Base-by-base conservation (phyloP, 2,113 vertebrate species). In the Ailurus styani region DNA sequence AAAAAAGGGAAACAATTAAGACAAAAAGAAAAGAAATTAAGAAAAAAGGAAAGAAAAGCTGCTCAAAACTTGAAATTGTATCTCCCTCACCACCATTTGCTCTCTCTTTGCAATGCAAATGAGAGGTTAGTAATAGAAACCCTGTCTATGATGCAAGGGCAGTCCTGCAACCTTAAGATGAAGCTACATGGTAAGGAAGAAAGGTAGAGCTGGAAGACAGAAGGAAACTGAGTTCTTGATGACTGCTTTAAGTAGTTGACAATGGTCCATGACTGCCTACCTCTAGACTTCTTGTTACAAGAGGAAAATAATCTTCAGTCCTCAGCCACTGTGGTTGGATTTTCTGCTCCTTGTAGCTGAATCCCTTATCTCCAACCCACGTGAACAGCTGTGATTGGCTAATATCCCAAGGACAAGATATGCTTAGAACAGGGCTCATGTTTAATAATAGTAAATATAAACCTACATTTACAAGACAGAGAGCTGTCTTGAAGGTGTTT, bases 1-100 rank as follows among this genome's bases (percentile, higher is more conserved):
- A n/a, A 84, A 68, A 85, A 23, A 40, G 37, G 40, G 25, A 55
- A 89, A 93, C 93, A 93, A 95, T 72, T 84, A 93, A 86, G 47
- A n/a, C n/a, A n/a, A n/a, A 75, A 82, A 79, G 68, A 70, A 70
- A 91, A 86, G 55, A n/a, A n/a, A n/a, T n/a, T n/a, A n/a, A n/a
- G n/a, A n/a, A n/a, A n/a, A n/a, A n/a, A n/a, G n/a, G 47, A 75
- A 82, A 79, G 68, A 70, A 70, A 91, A 86, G 55, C 40, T 88
- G 78, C n/a, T 85, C 83, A 83, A 45, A 60, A 77, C 37, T 34
- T 42, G 55, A 54, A 54, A 79, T 93, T 84, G 7, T 68, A 23
- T 89, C 72, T 85, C 60, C 37, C 50, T 70, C 47, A 23, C 29
- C 12, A 34, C 88, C 4, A 7, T 50, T 1, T 70, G 73, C 87